Percentiles rank a stretch among this genome's conserved stretches.
Evolutionary conservation across 2,888 invertebrate species (phyloP).

Genomic region (Drosophila anomalipes): DNA sequence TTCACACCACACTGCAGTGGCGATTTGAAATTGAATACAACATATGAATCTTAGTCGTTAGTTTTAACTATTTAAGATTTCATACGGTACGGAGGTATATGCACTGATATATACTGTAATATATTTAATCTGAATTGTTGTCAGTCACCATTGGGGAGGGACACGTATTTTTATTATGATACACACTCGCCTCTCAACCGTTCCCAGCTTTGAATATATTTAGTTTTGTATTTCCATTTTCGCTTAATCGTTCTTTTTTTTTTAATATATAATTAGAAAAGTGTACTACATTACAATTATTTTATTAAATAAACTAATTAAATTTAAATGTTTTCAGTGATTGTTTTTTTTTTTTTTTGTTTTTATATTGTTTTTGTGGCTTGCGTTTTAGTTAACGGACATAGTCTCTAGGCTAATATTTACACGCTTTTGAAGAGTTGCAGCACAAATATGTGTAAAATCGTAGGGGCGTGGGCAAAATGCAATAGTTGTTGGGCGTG

Average conservation of each 20-base stretch:
- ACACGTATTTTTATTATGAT: background rate
- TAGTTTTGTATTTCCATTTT: conserved; percentile 38
- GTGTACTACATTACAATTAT: conserved; percentile 76
- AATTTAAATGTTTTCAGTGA: conserved; percentile 63
- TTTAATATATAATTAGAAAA: conserved; percentile 74
- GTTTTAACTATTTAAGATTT: background rate
- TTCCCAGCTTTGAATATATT: conserved; percentile 1
- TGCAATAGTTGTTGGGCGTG: conserved; percentile 26
- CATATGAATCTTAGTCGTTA: background rate
- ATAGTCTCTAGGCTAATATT: conserved; percentile 77
- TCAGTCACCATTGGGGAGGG: background rate
- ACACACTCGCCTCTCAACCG: background rate
- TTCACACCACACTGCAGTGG: background rate
- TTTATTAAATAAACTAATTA: conserved; percentile 77
- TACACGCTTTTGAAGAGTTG: conserved; percentile 68
- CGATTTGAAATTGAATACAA: background rate
- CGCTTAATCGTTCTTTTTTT: conserved; percentile 40
- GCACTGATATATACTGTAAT: background rate
- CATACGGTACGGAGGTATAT: background rate
- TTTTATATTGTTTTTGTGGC: conserved; percentile 47
- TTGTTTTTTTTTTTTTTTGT: conserved; percentile 37
- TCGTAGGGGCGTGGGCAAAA: conserved; percentile 39
- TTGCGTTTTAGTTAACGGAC: conserved; percentile 58
- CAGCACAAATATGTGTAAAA: conserved; percentile 68
- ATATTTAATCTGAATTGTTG: background rate